Evolutionary conservation across 2,888 invertebrate genomes (phyloP), one percentile per base, ranked within the genome.

Genomic region (Nebria salina): DNA sequence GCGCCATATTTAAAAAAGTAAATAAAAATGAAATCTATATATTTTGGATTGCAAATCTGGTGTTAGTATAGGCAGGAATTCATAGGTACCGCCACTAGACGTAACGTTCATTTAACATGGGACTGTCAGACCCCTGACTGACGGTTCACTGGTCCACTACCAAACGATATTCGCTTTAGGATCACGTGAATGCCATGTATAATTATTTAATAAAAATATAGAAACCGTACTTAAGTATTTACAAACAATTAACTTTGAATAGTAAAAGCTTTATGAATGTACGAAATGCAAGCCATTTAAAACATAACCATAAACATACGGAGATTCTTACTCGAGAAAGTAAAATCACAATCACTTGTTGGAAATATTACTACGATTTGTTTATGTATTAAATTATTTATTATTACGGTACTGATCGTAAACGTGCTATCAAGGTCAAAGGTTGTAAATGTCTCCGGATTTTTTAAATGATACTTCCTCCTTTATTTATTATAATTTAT

Each of bases 401-500:
- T 11, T 54, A 54, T 11, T 54, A 54, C 54, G 54, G 54, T 13
- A 54, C 54, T 54, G 54, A 2, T 54, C 54, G 5, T 34, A 34
- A 34, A 34, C 34, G 34, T 34, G 34, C 7, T 54, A 54, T 54
- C 13, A 54, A 8, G 13, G 54, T 13, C 54, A 54, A 54, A 54
- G 54, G 54, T 54, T 54, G 13, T 54, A 11, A 54, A 54, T 54
- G 54, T 54, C 8, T 54, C 54, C 54, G 54, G 54, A 54, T 54
- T 54, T 8, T 54, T 54, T 54, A 7, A 11, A 54, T 54, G 54
- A 54, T 8, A 54, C 11, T 54, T 54, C 13, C 2, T 7, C 4
- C 54, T 11, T 34, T 20, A 72, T 20, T 34, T 20, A 72, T 34
- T 72, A 72, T 72, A 72, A 72, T 20, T 34, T 72, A 25, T 34